These are phyloP conservation scores for Phymastichus coffea DNA, from an alignment of 1,140 invertebrate genomes.

Conservation along the genomic window DNA sequence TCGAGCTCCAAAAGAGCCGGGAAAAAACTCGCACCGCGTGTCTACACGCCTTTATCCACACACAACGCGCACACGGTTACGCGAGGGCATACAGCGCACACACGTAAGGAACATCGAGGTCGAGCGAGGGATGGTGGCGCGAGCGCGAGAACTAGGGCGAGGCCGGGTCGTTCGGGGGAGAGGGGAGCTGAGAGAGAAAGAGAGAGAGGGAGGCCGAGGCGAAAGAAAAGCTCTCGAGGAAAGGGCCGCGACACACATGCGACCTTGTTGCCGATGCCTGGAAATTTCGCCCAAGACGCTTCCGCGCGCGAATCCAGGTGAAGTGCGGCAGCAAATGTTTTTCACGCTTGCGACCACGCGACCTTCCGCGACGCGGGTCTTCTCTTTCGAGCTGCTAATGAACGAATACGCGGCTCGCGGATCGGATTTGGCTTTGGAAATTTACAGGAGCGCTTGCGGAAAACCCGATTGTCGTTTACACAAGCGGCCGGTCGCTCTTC, in stretches of 20 bases:
- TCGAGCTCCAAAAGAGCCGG: too few relatives aligned
- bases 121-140: neutral
- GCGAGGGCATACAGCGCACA: neutral
- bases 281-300: neutral
- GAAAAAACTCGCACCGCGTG: neutral
- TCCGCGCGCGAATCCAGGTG: too few relatives aligned
- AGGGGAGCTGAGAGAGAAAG: constrained; percentile 30
- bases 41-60: neutral
- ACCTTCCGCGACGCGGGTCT: too few relatives aligned
- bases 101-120: neutral
- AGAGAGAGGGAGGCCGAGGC: constrained; percentile 24
- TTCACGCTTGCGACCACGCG: too few relatives aligned
- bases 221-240: neutral
- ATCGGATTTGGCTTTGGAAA: too few relatives aligned
- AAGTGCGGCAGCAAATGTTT: too few relatives aligned
- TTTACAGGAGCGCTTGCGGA: too few relatives aligned
- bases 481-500: too few relatives aligned
- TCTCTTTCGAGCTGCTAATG: constrained; percentile 2
- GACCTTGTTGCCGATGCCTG: neutral
- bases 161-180: constrained; percentile 26
- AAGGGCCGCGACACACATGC: constrained; percentile 1
- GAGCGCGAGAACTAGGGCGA: constrained; percentile 32
- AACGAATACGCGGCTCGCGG: too few relatives aligned
- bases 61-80: neutral
- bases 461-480: neutral